These are phyloP conservation scores for Tryphoninae sp. DNA, from an alignment of 2,888 invertebrate species.

Conservation along the genomic window DNA sequence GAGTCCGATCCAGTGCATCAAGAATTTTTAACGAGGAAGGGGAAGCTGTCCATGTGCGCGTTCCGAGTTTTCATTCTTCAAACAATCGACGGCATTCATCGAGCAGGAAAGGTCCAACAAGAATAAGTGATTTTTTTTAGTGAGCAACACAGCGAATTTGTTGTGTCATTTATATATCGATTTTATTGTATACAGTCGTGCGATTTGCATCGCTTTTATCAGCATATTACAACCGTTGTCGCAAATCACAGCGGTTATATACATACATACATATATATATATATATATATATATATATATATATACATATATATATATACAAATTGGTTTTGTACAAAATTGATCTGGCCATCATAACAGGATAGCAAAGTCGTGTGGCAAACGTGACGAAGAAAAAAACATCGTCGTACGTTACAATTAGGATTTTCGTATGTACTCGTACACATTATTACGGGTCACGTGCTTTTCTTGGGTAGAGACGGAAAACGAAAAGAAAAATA, in stretches of 20 bases:
- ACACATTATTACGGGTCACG: constrained; percentile 1
- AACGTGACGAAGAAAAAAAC: constrained; percentile 27
- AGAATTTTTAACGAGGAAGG: no score
- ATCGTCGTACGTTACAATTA: constrained; percentile 38
- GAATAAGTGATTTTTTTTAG: constrained; percentile 3
- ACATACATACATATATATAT: constrained; percentile 5
- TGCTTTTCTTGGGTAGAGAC: constrained; percentile 21
- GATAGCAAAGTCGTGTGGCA: constrained; percentile 58
- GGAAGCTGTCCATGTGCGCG: no score
- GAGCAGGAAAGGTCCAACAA: not conserved
- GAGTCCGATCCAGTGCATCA: not conserved
- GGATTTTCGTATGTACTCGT: constrained; percentile 15
- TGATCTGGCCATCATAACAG: constrained; percentile 67
- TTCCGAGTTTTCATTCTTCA: no score
- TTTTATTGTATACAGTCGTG: constrained; percentile 74
- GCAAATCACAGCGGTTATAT: constrained; percentile 37
- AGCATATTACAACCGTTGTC: constrained; percentile 58
- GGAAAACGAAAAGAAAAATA: constrained; percentile 32
- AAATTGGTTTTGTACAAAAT: constrained; percentile 74
- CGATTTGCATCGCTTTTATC: constrained; percentile 68
- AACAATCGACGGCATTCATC: not conserved
- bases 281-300: no score
- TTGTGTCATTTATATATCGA: constrained; percentile 55
- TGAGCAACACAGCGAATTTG: constrained; percentile 13
- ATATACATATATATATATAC: constrained; percentile 14